Percentiles rank a stretch among this genome's conserved stretches.
phyloP scores from a whole-genome alignment of 2,113 vertebrate genomes.

The Alces alces region DNA sequence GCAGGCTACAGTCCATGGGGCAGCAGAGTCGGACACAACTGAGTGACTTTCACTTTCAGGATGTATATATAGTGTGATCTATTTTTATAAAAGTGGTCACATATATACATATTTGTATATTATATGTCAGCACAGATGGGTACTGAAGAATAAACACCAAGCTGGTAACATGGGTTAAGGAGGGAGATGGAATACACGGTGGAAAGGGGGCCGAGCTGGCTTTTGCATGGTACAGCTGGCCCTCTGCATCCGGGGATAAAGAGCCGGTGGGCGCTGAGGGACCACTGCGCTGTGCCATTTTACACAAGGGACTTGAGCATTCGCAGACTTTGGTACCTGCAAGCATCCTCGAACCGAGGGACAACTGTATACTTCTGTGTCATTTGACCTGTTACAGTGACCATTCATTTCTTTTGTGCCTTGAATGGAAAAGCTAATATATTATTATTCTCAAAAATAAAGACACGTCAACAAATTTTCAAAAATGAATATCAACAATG shows the following conservation, averaged over 20 bases:
- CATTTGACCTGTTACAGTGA: neutral
- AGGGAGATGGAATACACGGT: neutral
- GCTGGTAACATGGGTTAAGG: neutral
- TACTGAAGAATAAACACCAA: neutral
- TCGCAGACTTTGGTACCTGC: neutral
- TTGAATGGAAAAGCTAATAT: constrained; percentile 5
- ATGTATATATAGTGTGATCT: neutral
- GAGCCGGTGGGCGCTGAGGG: neutral
- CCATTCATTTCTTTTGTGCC: neutral
- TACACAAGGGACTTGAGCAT: neutral
- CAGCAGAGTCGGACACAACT: neutral
- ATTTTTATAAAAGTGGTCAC: neutral
- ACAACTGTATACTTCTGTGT: neutral
- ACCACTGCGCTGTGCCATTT: neutral
- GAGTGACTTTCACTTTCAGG: neutral
- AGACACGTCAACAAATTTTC: constrained; percentile 24
- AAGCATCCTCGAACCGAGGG: neutral
- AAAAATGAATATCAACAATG: constrained; percentile 35
- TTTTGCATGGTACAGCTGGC: neutral
- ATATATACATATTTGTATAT: neutral
- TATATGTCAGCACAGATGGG: neutral
- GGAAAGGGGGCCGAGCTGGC: neutral
- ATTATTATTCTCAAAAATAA: constrained; percentile 45
- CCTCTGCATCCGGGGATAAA: neutral
- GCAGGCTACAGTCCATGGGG: neutral